These are phyloP conservation scores for Parnassius apollo DNA, from an alignment of 2,888 invertebrate species.

Conservation along the genomic window DNA sequence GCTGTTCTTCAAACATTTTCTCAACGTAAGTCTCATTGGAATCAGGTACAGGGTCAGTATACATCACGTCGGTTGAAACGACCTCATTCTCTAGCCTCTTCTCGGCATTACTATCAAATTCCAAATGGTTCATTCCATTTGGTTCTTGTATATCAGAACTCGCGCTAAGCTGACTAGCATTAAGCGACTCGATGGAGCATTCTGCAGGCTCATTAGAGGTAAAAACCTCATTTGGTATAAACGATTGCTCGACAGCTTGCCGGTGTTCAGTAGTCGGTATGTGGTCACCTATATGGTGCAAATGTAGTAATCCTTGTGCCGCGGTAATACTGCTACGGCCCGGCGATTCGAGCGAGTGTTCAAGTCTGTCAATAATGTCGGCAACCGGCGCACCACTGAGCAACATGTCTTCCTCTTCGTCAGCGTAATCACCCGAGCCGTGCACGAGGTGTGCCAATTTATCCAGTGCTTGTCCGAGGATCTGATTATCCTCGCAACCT, in stretches of 20 bases:
- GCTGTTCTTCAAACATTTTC: conserved; percentile 45
- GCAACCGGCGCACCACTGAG: conserved; percentile 72
- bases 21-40: conserved; percentile 46
- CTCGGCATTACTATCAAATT: conserved; percentile 51
- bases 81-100: conserved; percentile 57
- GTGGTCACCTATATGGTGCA: conserved; percentile 67
- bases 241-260: conserved; percentile 64
- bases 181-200: conserved; percentile 52
- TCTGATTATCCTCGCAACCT: conserved; percentile 83
- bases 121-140: conserved; percentile 51
- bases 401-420: conserved; percentile 73
- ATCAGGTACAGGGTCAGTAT: conserved; percentile 62
- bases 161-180: conserved; percentile 33
- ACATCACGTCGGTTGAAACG: conserved; percentile 46
- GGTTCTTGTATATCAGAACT: conserved; percentile 45
- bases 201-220: conserved; percentile 46
- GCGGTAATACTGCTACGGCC: conserved; percentile 68
- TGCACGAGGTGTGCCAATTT: conserved; percentile 68
- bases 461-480: conserved; percentile 68
- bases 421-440: conserved; percentile 66
- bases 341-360: conserved; percentile 81
- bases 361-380: conserved; percentile 83
- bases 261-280: conserved; percentile 53
- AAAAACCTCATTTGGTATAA: conserved; percentile 59
- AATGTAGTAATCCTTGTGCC: conserved; percentile 66